These are phyloP conservation scores for Drosophila setifemur DNA, from an alignment of 1,140 invertebrate genomes.

Conservation along the genomic window DNA sequence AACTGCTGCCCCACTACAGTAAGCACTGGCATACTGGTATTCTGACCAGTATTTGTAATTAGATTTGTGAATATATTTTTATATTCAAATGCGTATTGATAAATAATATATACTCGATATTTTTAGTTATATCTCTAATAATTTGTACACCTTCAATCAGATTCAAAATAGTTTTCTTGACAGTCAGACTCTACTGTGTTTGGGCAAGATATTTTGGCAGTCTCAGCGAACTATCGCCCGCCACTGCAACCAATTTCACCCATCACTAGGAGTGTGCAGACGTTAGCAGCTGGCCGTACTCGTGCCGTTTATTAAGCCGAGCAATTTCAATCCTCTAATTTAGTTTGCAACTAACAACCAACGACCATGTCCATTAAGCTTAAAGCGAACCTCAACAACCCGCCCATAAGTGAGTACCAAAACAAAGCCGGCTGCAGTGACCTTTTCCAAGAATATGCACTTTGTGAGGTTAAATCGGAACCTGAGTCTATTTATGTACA, in stretches of 20 bases:
- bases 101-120: too few relatives aligned
- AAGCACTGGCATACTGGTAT: neutral
- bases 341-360: conserved; percentile 84
- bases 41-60: too few relatives aligned
- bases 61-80: too few relatives aligned
- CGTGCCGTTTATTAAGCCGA: conserved; percentile 34
- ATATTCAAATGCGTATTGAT: too few relatives aligned
- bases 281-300: conserved; percentile 53
- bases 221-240: conserved; percentile 8
- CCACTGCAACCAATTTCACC: neutral
- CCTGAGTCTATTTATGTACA: conserved; percentile 45
- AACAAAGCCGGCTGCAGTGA: neutral
- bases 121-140: too few relatives aligned
- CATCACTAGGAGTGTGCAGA: conserved; percentile 37
- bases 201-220: neutral
- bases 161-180: too few relatives aligned
- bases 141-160: too few relatives aligned
- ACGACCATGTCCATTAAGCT: conserved; percentile 73
- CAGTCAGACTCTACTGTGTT: neutral
- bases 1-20: neutral
- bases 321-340: conserved; percentile 54
- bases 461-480: conserved; percentile 62
- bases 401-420: conserved; percentile 76
- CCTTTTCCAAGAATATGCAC: neutral
- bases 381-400: conserved; percentile 80